Percentiles rank a stretch among this genome's conserved stretches.
phyloP scores from a whole-genome alignment of 2,113 vertebrate species.

The Pelecanoides urinatrix region DNA sequence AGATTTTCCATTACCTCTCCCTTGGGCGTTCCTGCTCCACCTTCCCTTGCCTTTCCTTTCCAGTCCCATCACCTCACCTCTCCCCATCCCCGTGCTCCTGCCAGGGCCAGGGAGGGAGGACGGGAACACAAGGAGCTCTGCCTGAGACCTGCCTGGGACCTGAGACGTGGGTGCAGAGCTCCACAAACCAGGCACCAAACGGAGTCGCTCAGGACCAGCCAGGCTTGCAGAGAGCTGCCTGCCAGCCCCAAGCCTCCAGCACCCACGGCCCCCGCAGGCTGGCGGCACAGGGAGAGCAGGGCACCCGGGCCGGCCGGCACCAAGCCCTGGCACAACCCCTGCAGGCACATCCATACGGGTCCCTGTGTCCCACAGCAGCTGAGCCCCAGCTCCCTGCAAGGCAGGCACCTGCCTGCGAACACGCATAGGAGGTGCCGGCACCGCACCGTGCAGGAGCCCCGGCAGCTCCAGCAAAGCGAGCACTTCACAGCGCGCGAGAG shows the following conservation, averaged over 20 bases:
- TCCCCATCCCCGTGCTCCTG: background rate
- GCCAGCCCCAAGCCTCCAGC: background rate
- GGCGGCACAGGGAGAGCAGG: background rate
- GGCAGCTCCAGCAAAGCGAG: background rate
- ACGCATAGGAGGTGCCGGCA: rapidly evolving
- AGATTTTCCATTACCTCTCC: constrained; percentile 22
- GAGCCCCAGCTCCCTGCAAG: background rate
- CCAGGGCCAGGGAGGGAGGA: background rate
- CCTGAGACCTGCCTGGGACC: background rate
- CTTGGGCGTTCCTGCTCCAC: background rate
- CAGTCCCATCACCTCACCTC: background rate
- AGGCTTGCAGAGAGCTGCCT: background rate
- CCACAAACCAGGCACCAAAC: background rate
- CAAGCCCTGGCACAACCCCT: background rate
- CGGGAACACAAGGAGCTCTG: background rate
- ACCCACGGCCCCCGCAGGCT: background rate
- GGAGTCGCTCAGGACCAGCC: background rate
- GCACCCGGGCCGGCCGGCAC: background rate
- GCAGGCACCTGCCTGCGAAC: background rate
- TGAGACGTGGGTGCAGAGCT: background rate
- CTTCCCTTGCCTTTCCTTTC: background rate
- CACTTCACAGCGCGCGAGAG: rapidly evolving
- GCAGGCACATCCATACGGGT: rapidly evolving
- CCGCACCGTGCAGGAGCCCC: background rate
- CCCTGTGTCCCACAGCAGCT: background rate